phyloP scores from a whole-genome alignment of 2,797 vertebrate genomes.

The Artibeus jamaicensis region DNA sequence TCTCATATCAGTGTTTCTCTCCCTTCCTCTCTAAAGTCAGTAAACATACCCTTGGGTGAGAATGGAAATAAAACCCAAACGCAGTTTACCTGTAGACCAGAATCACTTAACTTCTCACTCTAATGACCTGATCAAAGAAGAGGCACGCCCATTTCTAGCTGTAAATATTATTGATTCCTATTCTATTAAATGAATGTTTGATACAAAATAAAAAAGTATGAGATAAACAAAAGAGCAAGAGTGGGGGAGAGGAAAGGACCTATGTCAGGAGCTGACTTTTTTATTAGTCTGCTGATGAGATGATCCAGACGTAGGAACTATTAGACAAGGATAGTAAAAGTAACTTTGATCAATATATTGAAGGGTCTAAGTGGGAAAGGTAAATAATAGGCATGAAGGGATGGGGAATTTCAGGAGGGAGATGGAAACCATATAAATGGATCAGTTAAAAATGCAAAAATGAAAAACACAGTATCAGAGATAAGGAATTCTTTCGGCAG shows the following conservation, averaged over 20 bases:
- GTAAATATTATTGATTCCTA: not conserved
- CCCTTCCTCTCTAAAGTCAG: too few species aligned
- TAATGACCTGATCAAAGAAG: not conserved
- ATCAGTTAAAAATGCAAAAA: not conserved
- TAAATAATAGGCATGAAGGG: not conserved
- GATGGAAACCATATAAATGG: not conserved
- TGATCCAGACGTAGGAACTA: not conserved
- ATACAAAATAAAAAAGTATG: not conserved
- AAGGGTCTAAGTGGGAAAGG: not conserved
- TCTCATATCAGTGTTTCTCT: too few species aligned
- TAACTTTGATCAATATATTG: not conserved
- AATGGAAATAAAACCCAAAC: not conserved
- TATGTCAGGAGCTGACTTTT: not conserved
- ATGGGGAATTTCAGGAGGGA: not conserved
- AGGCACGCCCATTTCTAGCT: not conserved
- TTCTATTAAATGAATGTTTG: not conserved
- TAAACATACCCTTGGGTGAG: too few species aligned
- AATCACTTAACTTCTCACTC: not conserved
- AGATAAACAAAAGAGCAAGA: not conserved
- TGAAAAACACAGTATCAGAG: not conserved
- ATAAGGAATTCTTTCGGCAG: not conserved
- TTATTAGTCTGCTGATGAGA: not conserved
- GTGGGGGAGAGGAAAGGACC: not conserved
- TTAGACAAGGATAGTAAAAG: not conserved
- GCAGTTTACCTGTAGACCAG: not conserved